phyloP scores from a whole-genome alignment of 2,888 invertebrate species.

The Epinotia demarniana region DNA sequence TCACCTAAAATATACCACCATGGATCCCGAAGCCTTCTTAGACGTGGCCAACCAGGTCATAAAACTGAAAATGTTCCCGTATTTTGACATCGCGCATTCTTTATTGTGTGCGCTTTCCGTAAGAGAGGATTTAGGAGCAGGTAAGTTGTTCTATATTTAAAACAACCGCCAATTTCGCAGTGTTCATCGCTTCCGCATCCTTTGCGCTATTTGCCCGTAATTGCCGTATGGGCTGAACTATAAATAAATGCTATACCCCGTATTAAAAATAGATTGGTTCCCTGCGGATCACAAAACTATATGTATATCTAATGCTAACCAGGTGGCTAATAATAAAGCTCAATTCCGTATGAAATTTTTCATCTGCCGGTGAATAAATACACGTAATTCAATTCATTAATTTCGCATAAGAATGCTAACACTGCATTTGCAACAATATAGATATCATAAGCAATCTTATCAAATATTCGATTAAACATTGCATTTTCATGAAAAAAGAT shows the following conservation, averaged over 20 bases:
- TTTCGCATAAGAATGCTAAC: background rate
- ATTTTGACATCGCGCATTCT: conserved; percentile 99
- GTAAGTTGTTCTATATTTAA: conserved; percentile 80
- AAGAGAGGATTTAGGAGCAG: conserved; percentile 96
- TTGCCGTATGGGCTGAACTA: conserved; percentile 59
- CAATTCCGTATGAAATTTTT: conserved; percentile 18
- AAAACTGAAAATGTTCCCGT: conserved; percentile 99
- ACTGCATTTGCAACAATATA: conserved; percentile 3
- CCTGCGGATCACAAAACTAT: conserved; percentile 57
- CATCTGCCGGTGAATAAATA: conserved; percentile 1
- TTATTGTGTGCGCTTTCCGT: conserved; percentile 97
- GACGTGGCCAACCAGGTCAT: conserved; percentile 99
- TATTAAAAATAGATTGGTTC: conserved; percentile 77
- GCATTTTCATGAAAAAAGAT: conserved; percentile 17
- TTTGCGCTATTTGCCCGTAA: conserved; percentile 50
- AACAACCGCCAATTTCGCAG: conserved; percentile 58
- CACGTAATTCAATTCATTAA: background rate
- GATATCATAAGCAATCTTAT: conserved; percentile 25
- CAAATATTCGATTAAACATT: conserved; percentile 24
- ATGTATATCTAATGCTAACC: conserved; percentile 46
- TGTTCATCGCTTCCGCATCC: conserved; percentile 59
- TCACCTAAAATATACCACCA: conserved; percentile 72
- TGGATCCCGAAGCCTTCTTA: conserved; percentile 98
- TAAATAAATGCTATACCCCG: conserved; percentile 73
- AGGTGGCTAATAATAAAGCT: conserved; percentile 32